Conservation (phyloP, 2,113 vertebrate genomes). For the Podarcis raffonei region DNA sequence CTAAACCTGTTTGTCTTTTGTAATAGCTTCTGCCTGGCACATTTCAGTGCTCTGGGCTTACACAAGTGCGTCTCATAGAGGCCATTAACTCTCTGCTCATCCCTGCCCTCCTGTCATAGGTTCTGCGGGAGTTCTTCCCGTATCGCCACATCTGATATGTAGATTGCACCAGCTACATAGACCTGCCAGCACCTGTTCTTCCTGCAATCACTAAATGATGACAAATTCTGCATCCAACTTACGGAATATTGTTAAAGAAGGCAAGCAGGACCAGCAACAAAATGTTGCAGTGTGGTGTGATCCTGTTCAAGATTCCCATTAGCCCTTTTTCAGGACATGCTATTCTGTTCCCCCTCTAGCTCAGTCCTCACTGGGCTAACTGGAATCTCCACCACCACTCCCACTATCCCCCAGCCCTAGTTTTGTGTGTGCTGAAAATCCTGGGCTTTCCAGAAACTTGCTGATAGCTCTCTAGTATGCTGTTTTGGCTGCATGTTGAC, state of each 20-base stretch:
- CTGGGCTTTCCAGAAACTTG: not conserved
- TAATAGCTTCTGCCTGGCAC: not conserved
- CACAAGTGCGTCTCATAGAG: not conserved
- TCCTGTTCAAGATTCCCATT: not conserved
- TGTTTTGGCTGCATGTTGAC: not conserved
- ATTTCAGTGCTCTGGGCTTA: not conserved
- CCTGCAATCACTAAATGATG: not conserved
- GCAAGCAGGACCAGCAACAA: not conserved
- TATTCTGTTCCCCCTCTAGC: not conserved
- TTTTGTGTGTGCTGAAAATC: not conserved
- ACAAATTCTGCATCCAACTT: not conserved
- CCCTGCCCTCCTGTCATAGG: not conserved
- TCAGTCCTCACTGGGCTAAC: not conserved
- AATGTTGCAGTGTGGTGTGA: not conserved
- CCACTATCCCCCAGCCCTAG: not conserved
- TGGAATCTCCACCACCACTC: not conserved
- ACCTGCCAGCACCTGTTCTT: not conserved
- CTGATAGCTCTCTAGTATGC: not conserved
- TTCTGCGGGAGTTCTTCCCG: not conserved
- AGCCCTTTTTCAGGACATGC: not conserved
- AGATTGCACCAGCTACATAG: not conserved
- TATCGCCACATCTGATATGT: not conserved
- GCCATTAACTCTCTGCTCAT: not conserved
- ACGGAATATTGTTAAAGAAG: not conserved
- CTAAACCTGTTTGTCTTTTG: slow-evolving; percentile 4